Evolutionary conservation across 2,888 invertebrate species (phyloP), one percentile per base, ranked within the genome.

Genomic region (Amaurobius ferox): DNA sequence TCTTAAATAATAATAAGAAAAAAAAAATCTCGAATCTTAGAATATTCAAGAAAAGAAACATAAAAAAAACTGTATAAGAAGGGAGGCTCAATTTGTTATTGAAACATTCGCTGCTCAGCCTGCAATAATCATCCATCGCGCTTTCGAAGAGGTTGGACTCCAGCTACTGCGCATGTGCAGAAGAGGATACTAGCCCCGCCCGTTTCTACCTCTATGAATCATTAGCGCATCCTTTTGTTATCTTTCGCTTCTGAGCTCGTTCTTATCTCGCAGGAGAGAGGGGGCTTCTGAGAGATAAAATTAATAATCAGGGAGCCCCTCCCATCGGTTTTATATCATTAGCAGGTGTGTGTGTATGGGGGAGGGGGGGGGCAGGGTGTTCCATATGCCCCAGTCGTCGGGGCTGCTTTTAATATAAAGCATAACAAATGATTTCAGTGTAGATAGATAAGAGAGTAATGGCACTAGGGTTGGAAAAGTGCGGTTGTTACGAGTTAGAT

Each of bases 221-320:
- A 83, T 83, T 83, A 83, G 77, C 77, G 77, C 83, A 77, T 83
- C 77, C 55, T 66, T 83, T 83, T 83, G 83, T 81, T 81, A 81
- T 81, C 81, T 81, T 76, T 30, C 72, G 39, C 76, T 76, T 72
- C 39, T 61, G 55, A n/a, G 32, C 62, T 29, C 76, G 79, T 48
- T 61, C 72, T 72, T 79, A 72, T 79, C 79, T 79, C 48, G 28
- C 44, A 39, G 79, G 40, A 74, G 40, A 23, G 64, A 74, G 40
- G 29, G 64, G 73, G 29, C 6, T 32, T 28, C 32, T 28, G 40
- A 7, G 72, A 83, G 83, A 83, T 83, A 83, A 83, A 83, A 83
- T 83, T 83, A 83, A 83, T 83, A 83, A 83, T 83, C 83, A 83
- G 77, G 48, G 64, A 66, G 55, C 55, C 23, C 77, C 77, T 77